phyloP scores from a whole-genome alignment of 2,113 vertebrate species.

The Nycticebus coucang region DNA sequence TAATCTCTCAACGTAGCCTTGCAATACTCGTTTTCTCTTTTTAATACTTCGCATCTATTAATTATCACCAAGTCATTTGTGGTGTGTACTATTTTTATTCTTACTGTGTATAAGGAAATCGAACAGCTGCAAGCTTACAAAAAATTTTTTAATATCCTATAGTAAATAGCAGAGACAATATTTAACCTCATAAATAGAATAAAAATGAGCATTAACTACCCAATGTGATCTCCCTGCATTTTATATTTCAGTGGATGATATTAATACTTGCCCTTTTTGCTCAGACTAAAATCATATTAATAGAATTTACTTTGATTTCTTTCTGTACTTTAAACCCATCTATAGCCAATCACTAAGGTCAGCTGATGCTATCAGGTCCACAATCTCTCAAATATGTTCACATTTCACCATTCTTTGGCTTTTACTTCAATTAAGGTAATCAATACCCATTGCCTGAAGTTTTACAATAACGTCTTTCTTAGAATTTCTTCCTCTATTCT shows the following conservation, averaged over 20 bases:
- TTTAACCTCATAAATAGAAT: not conserved
- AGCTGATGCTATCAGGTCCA: not conserved
- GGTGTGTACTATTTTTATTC: not conserved
- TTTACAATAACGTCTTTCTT: not conserved
- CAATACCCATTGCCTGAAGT: rapidly evolving
- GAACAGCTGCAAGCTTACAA: not conserved
- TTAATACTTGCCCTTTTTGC: not conserved
- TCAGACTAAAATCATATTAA: not conserved
- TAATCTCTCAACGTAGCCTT: not conserved
- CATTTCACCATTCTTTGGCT: not conserved
- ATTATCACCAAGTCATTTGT: not conserved
- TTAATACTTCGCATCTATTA: not conserved
- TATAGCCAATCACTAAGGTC: not conserved
- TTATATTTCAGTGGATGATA: not conserved
- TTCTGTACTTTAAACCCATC: not conserved
- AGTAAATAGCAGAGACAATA: not conserved
- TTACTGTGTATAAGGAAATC: not conserved
- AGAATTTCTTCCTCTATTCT: not conserved
- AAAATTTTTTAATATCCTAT: not conserved
- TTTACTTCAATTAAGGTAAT: not conserved
- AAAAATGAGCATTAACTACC: not conserved
- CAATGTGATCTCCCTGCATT: not conserved
- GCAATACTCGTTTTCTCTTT: not conserved
- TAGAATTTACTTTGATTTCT: not conserved
- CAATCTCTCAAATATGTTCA: not conserved